Evolutionary conservation across 37 sponge, comb jelly and placozoan genomes (phyloP).

Genomic region (Theonella swinhoei): DNA sequence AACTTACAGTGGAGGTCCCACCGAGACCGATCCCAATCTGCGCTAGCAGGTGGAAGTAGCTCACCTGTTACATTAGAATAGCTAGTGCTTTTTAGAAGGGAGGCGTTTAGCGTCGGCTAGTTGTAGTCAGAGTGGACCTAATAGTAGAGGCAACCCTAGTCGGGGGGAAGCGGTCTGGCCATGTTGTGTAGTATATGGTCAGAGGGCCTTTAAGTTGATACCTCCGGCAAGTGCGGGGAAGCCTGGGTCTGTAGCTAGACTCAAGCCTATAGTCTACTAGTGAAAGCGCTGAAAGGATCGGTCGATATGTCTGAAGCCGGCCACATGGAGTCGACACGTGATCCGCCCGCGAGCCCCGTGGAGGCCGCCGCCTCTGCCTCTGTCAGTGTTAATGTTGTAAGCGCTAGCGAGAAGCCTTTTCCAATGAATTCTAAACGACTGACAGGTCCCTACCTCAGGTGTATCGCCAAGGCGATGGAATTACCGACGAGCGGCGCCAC

Average conservation of each 20-base stretch:
- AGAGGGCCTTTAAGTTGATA: background rate
- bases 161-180: background rate
- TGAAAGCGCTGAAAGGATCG: no score
- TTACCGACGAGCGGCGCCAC: constrained; percentile 4
- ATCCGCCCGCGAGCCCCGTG: no score
- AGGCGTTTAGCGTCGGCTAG: no score
- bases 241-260: no score
- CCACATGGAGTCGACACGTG: no score
- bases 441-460: background rate
- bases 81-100: no score
- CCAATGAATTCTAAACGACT: constrained; percentile 4
- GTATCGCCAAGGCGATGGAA: background rate
- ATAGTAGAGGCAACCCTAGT: background rate
- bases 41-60: background rate
- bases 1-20: background rate
- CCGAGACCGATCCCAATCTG: background rate
- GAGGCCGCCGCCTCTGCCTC: no score
- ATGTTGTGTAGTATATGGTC: background rate
- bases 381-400: no score
- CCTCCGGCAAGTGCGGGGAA: background rate
- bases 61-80: background rate
- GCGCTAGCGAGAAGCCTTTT: no score
- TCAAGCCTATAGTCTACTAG: no score
- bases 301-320: no score
- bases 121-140: background rate